Conservation (phyloP, 2,888 invertebrate genomes). For the Didymodactylos carnosus region DNA sequence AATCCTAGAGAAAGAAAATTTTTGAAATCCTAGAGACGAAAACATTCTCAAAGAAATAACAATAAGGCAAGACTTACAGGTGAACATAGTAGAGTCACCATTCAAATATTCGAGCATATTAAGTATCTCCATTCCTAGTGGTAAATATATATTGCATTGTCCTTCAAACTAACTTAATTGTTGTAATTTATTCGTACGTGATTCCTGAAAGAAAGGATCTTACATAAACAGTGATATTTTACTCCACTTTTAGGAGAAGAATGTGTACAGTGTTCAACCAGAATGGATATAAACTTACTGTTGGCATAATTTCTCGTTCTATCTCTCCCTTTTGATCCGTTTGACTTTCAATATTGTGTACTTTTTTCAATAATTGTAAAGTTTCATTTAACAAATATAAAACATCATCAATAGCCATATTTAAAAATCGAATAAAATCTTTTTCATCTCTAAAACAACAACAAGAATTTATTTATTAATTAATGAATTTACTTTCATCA, state of each 20-base stretch:
- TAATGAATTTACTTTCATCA: too few relatives aligned
- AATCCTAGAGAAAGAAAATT: constrained; percentile 39
- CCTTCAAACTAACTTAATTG: constrained; percentile 33
- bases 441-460: constrained; percentile 49
- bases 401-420: constrained; percentile 94
- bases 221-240: too few relatives aligned
- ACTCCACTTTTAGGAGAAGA: neutral
- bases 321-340: constrained; percentile 49
- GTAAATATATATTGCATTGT: constrained; percentile 53
- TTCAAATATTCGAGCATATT: constrained; percentile 94
- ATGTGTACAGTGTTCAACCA: neutral
- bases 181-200: constrained; percentile 25
- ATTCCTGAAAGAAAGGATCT: constrained; percentile 20
- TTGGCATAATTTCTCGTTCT: constrained; percentile 46
- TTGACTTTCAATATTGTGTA: constrained; percentile 58
- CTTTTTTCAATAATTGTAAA: constrained; percentile 55
- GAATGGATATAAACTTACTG: neutral
- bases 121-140: constrained; percentile 77
- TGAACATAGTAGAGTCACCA: constrained; percentile 63
- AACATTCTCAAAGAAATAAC: too few relatives aligned
- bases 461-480: too few relatives aligned
- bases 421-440: constrained; percentile 84
- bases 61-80: constrained; percentile 39
- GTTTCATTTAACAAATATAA: constrained; percentile 90
- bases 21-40: neutral